Evolutionary conservation across 2,113 vertebrate genomes (phyloP), one percentile per base, ranked within the genome.

Genomic region (Sinocyclocheilus anophthalmus): DNA sequence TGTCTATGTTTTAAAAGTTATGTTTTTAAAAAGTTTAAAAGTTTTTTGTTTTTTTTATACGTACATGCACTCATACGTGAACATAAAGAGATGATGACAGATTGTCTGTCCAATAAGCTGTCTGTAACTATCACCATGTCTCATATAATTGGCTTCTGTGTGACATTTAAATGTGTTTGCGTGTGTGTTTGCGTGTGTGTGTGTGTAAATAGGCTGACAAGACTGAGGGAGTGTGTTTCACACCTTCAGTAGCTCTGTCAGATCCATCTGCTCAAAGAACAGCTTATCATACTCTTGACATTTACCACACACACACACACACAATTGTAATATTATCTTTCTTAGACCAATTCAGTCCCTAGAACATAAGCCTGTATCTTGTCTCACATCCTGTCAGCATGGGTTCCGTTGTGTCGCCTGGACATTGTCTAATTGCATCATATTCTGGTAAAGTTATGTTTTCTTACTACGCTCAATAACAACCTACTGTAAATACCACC

Each of bases 101-200:
- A 85, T 83, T 85, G 85, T 84, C 65, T 55, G 50, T 77, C 73
- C 73, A 76, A 76, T 77, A 77, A 55, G 82, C 87, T 87, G 37
- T 86, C 83, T 78, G 83, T 75, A 88, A 90, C 89, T 84, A 88
- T 50, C 84, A 85, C 84, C 83, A 48, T 84, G 87, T 91, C 67
- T 90, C 70, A 81, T 73, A 89, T 87, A 89, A 89, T 88, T 90
- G 84, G 79, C 61, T 82, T 86, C 37, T 89, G 76, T 69, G 81
- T 33, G 45, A 79, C 84, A 84, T 88, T 61, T 89, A 81, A 69
- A 59, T 70, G 53, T 86, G 86, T 84, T 65, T 33, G 30, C 3
- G 30, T 33, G 39, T 42, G 39, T 8, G 6, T 45, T 9, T 45
- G 42, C 1, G 42, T 45, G 30, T 10, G 70, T 24, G 59, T 73